Conservation (phyloP, 2,113 vertebrate genomes). For the Isurus oxyrinchus region DNA sequence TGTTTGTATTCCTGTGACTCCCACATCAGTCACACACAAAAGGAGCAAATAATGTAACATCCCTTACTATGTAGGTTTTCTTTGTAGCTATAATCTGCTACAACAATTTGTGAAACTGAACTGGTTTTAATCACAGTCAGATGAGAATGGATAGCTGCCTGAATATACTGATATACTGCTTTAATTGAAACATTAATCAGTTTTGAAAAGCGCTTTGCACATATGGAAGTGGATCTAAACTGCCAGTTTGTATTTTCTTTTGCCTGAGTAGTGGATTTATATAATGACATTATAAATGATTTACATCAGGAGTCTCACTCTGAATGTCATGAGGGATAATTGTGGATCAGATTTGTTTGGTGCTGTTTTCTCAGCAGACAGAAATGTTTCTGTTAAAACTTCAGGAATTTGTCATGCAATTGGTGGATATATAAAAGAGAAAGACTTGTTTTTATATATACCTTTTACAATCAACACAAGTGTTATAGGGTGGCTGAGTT, state of each 20-base stretch:
- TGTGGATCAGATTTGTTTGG: not conserved
- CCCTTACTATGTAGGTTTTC: not conserved
- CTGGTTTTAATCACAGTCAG: not conserved
- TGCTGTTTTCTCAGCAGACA: not conserved
- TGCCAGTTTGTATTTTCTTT: not conserved
- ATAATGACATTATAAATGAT: not conserved
- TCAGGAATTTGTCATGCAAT: not conserved
- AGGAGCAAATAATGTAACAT: not conserved
- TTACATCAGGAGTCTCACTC: not conserved
- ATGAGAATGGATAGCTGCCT: not conserved
- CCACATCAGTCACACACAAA: no score
- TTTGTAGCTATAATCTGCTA: not conserved
- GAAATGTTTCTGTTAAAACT: not conserved
- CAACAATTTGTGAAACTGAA: not conserved
- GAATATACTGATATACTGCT: not conserved
- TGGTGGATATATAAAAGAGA: no score
- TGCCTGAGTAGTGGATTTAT: slow-evolving; percentile 6
- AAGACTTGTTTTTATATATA: not conserved
- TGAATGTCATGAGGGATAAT: not conserved
- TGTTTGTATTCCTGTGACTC: not conserved
- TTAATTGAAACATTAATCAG: slow-evolving; percentile 14
- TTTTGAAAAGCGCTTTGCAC: not conserved
- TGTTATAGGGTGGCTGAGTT: no score
- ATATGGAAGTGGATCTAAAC: not conserved
- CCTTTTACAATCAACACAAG: not conserved